Percentiles rank a stretch among this genome's conserved stretches.
These are phyloP conservation scores for Equus quagga DNA, from an alignment of 2,113 vertebrate genomes.

Conservation along the genomic window DNA sequence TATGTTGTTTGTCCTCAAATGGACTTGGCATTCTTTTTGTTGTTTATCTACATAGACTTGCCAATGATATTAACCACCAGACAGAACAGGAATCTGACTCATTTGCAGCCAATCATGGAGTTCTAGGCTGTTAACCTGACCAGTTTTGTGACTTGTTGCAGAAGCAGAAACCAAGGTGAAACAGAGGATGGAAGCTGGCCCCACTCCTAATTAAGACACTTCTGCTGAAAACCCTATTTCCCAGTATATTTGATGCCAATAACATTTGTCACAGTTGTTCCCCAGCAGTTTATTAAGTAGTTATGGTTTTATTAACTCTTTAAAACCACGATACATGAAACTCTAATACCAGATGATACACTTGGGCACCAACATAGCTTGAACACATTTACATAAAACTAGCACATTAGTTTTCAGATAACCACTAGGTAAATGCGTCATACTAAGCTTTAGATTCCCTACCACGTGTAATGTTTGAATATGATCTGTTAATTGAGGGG, in stretches of 20 bases:
- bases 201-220: constrained; percentile 29
- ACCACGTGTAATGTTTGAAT: not conserved
- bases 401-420: constrained; percentile 26
- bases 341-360: not conserved
- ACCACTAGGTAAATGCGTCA: not conserved
- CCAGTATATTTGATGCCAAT: constrained; percentile 3
- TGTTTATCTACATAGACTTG: not conserved
- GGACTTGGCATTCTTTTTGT: not conserved
- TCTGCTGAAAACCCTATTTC: constrained; percentile 2
- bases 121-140: not conserved
- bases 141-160: not conserved
- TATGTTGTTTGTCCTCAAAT: not conserved
- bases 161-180: constrained; percentile 63
- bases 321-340: constrained; percentile 3
- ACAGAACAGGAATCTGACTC: constrained; percentile 17
- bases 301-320: constrained; percentile 40
- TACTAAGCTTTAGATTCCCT: not conserved
- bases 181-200: not conserved
- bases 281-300: constrained; percentile 22
- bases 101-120: not conserved
- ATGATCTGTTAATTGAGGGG: not conserved
- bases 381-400: not conserved
- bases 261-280: not conserved
- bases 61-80: not conserved
- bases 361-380: not conserved